Evolutionary conservation across 2,888 invertebrate genomes (phyloP), one percentile per base, ranked within the genome.

Genomic region (Acleris cristana): DNA sequence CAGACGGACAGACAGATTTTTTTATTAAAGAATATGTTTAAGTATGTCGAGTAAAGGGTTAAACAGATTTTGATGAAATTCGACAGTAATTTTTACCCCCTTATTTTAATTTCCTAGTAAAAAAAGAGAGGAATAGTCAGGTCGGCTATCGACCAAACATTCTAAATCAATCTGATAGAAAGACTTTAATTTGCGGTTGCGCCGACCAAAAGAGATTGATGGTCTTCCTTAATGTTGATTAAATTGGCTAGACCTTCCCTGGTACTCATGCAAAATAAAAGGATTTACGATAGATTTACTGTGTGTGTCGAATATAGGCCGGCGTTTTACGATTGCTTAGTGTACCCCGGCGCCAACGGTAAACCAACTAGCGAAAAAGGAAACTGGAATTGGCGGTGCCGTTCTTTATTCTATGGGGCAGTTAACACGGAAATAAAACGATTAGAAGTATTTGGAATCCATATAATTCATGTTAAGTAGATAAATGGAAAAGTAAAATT

Each of bases 201-300:
- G 44, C 44, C n/a, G n/a, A 45, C 21, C 55, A 44, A 45, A 60
- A 44, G n/a, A 51, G 65, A 61, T 66, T 56, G 60, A 66, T 66
- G 26, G 23, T 49, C 14, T 6, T 21, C 55, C 44, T 61, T 61
- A 66, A 66, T 61, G 61, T 56, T 66, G 61, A 66, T 66, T 66
- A 66, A 66, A 66, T 61, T 66, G 65, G 64, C 51, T 61, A 45
- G 61, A 66, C 51, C 55, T 60, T 21, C 51, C 55, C 44, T 52
- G 51, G 55, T 49, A 44, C 51, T 40, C 56, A 65, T 66, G 61
- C 55, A 66, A 62, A 61, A 61, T 61, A 61, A 65, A 61, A 61
- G 60, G 61, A 56, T 65, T 65, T 65, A 65, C 65, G 65, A 54
- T 64, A 64, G 56, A 51, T 56, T 59, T 61, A 64, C 23, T 51